These are phyloP conservation scores for Umimayanthus kanabou DNA, from an alignment of 92 coral and sea anemone genomes.

Conservation along the genomic window DNA sequence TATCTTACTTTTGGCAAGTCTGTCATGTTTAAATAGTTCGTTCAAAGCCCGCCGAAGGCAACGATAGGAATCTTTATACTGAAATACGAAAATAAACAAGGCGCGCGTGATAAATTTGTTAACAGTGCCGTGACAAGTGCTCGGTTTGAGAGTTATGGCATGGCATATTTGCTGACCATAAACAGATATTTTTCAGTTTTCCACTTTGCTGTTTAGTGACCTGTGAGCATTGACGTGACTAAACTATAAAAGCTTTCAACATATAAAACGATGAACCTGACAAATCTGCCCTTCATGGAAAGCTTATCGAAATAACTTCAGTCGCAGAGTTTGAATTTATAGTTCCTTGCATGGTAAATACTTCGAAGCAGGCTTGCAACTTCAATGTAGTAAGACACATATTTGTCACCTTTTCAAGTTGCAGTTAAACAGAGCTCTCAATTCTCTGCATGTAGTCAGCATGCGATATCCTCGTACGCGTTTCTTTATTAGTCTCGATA, in stretches of 20 bases:
- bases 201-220: background rate
- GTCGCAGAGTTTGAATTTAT: no score
- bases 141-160: background rate
- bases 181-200: slow-evolving; percentile 2
- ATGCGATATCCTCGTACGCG: no score
- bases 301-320: no score
- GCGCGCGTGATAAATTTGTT: background rate
- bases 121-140: background rate
- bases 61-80: slow-evolving; percentile 2
- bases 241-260: no score
- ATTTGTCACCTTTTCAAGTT: background rate
- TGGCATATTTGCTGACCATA: background rate
- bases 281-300: no score
- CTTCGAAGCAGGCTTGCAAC: background rate
- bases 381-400: background rate
- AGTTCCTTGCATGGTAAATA: background rate
- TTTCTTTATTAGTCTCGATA: no score
- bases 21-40: no score
- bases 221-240: background rate
- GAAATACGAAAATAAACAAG: slow-evolving; percentile 2
- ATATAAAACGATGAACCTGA: no score
- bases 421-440: background rate
- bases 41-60: background rate
- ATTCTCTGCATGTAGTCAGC: background rate
- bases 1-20: no score